Base-by-base conservation (phyloP, 1,140 invertebrate species). In the Batillaria attramentaria region DNA sequence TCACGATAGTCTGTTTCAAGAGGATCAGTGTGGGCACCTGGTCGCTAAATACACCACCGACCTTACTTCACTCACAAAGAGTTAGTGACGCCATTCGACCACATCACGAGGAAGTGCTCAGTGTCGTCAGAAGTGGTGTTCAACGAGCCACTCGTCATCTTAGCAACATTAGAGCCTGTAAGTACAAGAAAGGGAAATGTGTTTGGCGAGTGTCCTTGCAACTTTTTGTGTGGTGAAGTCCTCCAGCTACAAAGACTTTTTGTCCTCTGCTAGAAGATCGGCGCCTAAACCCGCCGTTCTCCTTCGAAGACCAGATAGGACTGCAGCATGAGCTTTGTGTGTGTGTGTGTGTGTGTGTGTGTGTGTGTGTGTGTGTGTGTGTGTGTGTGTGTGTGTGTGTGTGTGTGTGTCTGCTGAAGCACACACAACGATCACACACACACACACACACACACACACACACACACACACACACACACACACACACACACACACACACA, bases 311-410 rank as follows among this genome's bases (percentile, higher is more conserved):
- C 24, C 10, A 13, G 46, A 62, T n/a, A 62, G 35, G 33, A 62
- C 28, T 60, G 33, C 20, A 1, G 68, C 37, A 35, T 16, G 6
- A 35, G 68, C n/a, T 62, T n/a, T 69, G 41, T 37, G 35, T 39
- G 68, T 69, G 41, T 37, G 35, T 39, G 68, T 69, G 41, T 37
- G 35, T 39, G 68, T 69, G 41, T 37, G 35, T 39, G 68, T 69
- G 18, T 8, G 35, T 39, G 68, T 69, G 41, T 3, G 8, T 39
- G 68, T 6, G 18, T 42, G 35, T 3, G 28, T 69, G 41, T 3
- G 8, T 39, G 68, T 6, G 18, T 37, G 8, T 3, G 68, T 69
- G 41, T 3, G 35, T 37, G 68, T 3, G n/a, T 37, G 35, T 3
- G 68, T 69, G 41, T 3, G 35, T 39, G 68, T 6, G 41, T 18